phyloP scores from a whole-genome alignment of 2,797 vertebrate genomes.

The Harpagifer antarcticus region DNA sequence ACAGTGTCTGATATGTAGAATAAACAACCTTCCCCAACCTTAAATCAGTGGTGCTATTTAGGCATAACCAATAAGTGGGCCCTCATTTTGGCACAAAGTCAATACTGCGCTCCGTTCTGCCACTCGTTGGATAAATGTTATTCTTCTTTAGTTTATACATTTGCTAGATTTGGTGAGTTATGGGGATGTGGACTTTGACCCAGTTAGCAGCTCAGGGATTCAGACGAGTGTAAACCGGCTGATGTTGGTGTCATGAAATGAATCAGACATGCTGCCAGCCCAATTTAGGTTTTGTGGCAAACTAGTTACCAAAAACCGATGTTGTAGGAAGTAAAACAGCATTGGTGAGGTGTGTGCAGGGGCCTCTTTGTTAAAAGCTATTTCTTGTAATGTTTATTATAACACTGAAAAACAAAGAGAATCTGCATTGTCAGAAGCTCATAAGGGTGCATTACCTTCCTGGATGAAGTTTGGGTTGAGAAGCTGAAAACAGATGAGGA shows the following conservation, averaged over 20 bases:
- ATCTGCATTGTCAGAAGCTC: not conserved
- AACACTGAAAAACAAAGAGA: not conserved
- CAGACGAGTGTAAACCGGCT: not conserved
- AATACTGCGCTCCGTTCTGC: not conserved
- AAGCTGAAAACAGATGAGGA: conserved; percentile 88
- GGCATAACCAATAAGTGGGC: not conserved
- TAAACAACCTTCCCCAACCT: too few relatives aligned
- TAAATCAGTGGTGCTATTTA: not conserved
- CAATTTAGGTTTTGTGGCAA: not conserved
- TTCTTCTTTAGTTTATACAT: too few relatives aligned
- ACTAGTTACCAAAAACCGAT: not conserved
- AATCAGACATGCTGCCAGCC: not conserved
- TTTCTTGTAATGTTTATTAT: too few relatives aligned
- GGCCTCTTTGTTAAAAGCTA: not conserved
- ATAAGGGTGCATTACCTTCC: conserved; percentile 86
- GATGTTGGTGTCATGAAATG: not conserved
- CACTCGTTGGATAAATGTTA: not conserved
- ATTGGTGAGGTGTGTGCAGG: not conserved
- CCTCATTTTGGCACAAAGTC: not conserved
- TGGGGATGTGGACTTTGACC: not conserved
- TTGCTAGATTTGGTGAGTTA: not conserved
- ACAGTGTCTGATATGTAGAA: not conserved
- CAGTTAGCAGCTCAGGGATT: not conserved
- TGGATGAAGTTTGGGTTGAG: conserved; percentile 99
- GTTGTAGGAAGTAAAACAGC: not conserved